These are phyloP conservation scores for Trematocara variabile DNA, from an alignment of 2,113 vertebrate species.

Conservation along the genomic window DNA sequence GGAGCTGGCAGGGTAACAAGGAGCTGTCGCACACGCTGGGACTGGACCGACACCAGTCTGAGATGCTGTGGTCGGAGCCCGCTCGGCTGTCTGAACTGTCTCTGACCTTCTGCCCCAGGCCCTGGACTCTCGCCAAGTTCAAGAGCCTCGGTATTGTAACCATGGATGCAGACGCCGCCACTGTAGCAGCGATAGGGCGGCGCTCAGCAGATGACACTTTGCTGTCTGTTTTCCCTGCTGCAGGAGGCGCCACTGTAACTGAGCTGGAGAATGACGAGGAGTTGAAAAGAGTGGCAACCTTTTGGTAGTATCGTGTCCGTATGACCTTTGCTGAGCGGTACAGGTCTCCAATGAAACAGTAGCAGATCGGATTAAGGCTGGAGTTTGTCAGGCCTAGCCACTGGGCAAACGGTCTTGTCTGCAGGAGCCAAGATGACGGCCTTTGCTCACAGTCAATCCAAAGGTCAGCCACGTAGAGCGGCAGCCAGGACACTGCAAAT, in stretches of 20 bases:
- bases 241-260: not conserved
- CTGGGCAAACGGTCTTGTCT: constrained; percentile 85
- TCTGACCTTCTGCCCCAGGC: constrained; percentile 22
- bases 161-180: constrained; percentile 28
- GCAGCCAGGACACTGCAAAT: constrained; percentile 87
- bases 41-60: constrained; percentile 51
- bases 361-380: constrained; percentile 91
- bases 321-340: constrained; percentile 85
- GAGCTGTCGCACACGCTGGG: constrained; percentile 50
- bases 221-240: not conserved
- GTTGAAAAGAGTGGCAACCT: constrained; percentile 78
- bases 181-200: constrained; percentile 1
- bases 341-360: constrained; percentile 85
- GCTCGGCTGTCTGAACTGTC: constrained; percentile 20
- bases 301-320: constrained; percentile 82
- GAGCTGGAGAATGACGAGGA: constrained; percentile 67
- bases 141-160: constrained; percentile 46
- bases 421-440: constrained; percentile 82
- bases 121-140: constrained; percentile 14
- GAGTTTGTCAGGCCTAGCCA: constrained; percentile 93
- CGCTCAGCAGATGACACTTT: not conserved
- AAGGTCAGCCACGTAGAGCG: constrained; percentile 85
- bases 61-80: constrained; percentile 48
- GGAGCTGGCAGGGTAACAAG: constrained; percentile 51
- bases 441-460: constrained; percentile 82